A percentile compares a stretch with the other conserved stretches of the same genome.
Evolutionary conservation across 2,113 vertebrate genomes (phyloP).

Genomic region (Sakesphorus luctuosus): DNA sequence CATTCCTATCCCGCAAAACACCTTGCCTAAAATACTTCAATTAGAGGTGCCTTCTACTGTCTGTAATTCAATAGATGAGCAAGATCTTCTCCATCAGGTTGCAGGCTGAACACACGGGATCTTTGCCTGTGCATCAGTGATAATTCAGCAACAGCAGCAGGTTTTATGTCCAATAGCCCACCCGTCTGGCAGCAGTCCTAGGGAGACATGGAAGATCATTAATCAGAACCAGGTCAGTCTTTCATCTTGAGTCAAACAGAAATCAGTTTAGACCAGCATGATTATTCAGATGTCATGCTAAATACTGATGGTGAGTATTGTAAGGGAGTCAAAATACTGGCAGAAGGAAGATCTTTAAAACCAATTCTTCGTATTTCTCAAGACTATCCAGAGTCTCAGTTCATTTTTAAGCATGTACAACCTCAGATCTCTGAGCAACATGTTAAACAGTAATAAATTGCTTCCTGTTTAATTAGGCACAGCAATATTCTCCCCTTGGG

Average conservation of each 20-base stretch:
- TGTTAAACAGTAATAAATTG: neutral
- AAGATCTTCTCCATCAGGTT: neutral
- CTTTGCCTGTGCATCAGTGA: neutral
- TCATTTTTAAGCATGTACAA: neutral
- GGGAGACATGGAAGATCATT: neutral
- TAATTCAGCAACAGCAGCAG: neutral
- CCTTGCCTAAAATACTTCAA: neutral
- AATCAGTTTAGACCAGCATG: neutral
- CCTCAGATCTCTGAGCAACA: neutral
- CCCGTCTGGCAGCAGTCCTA: neutral
- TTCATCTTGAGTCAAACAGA: neutral
- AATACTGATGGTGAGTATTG: neutral
- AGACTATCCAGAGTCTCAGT: neutral
- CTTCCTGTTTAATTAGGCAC: conserved; percentile 30
- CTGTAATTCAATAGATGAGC: neutral
- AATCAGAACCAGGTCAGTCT: neutral
- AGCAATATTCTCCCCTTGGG: neutral
- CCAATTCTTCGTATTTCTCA: neutral
- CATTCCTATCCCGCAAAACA: neutral
- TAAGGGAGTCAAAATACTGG: neutral
- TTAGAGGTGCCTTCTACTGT: neutral
- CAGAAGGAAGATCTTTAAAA: neutral
- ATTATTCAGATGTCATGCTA: neutral
- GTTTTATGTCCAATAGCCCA: neutral
- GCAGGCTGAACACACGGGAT: neutral